Percentiles rank a stretch among this genome's conserved stretches.
Evolutionary conservation across 2,113 vertebrate species (phyloP).

Genomic region (Pavo muticus): DNA sequence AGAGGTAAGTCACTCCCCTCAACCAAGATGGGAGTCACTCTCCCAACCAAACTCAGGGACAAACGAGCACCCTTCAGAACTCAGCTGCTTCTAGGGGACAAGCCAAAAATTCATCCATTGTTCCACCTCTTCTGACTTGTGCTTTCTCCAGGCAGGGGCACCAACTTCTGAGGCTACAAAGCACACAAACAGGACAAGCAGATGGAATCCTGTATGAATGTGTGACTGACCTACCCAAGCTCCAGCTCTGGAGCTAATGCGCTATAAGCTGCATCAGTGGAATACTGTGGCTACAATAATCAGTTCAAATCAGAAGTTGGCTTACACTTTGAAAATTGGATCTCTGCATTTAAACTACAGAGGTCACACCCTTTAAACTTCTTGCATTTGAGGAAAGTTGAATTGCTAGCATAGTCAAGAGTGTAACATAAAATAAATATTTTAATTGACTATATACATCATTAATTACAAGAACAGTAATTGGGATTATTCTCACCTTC

Average conservation of each 20-base stretch:
- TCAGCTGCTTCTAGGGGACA: background rate
- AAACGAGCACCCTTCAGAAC: background rate
- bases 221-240: background rate
- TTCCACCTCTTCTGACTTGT: background rate
- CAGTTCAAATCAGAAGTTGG: background rate
- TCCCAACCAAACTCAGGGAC: background rate
- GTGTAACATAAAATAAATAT: background rate
- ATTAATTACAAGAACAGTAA: background rate
- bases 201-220: background rate
- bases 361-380: background rate
- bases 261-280: background rate
- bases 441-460: background rate
- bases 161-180: background rate
- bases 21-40: background rate
- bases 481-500: background rate
- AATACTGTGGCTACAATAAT: background rate
- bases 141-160: background rate
- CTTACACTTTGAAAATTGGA: background rate
- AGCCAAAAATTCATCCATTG: background rate
- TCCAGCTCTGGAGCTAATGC: background rate
- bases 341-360: background rate
- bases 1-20: background rate
- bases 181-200: background rate
- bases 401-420: background rate
- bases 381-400: background rate